Evolutionary conservation across 2,113 vertebrate species (phyloP), one percentile per base, ranked within the genome.

Genomic region (Osmerus eperlanus): DNA sequence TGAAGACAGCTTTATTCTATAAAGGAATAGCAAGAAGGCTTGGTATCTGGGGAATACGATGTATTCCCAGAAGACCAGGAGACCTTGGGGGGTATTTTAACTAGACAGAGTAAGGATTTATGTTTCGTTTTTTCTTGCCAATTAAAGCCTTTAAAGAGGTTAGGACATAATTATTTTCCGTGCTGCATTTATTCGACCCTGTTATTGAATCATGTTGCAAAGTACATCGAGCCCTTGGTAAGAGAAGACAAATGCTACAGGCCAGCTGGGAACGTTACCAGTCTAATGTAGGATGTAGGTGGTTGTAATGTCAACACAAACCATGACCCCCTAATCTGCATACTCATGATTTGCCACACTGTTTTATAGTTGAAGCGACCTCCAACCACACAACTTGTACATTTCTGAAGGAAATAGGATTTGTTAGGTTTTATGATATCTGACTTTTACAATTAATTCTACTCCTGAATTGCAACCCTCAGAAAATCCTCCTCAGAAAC

Each of bases 381-480:
- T 63, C 11, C 28, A 32, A 15, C 29, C 28, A 64, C 32, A 64
- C 13, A 9, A 64, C 8, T 64, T 14, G 18, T 64, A 18, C 32
- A 32, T 32, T 64, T 28, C 29, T 32, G 15, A 63, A 63, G 14
- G 29, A 63, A 64, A 64, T n/a, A 1, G 16, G 32, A 65, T 28
- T 41, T 41, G 19, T 19, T 47, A 11, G 36, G 36, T 65, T 41
- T 41, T 5, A 19, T 65, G 18, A 65, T 65, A 65, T 19, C 36
- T 51, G 63, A 65, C 63, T 41, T 65, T 47, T 65, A n/a, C 8
- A 65, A 65, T 65, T 47, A 65, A 65, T 65, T n/a, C 3, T 14
- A 47, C 3, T 47, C 18, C 58, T 19, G 63, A 64, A 64, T 36
- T 41, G 41, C 32, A 19, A 65, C 7, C 32, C 63, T 11, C 29